A percentile compares a stretch with the other conserved stretches of the same genome.
Conservation (phyloP, 2,888 invertebrate genomes). For the Embidobia sp. region DNA sequence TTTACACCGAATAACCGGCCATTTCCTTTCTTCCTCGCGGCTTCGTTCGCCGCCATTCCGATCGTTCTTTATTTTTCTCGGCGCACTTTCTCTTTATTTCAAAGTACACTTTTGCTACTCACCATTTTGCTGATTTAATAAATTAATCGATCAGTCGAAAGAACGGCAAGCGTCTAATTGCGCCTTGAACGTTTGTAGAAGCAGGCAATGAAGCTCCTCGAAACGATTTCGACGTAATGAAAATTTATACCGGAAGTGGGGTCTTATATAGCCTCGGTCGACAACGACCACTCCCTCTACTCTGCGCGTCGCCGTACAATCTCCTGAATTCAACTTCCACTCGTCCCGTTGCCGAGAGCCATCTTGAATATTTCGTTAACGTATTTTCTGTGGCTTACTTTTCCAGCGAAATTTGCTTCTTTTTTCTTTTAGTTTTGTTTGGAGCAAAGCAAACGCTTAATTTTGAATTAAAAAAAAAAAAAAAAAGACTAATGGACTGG, state of each 20-base stretch:
- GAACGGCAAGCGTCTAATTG: not conserved
- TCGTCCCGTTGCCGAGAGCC: conserved; percentile 2
- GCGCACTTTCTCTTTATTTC: not conserved
- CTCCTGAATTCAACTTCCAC: conserved; percentile 7
- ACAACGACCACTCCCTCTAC: conserved; percentile 40
- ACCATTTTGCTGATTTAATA: conserved; percentile 45
- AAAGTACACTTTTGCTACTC: conserved; percentile 11
- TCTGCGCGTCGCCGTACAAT: conserved; percentile 38
- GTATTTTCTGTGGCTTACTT: not conserved
- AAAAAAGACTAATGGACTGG: too few relatives aligned
- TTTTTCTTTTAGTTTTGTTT: not conserved
- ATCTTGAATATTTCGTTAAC: conserved; percentile 34
- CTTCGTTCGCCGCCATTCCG: too few relatives aligned
- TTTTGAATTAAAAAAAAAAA: too few relatives aligned
- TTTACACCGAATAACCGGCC: too few relatives aligned
- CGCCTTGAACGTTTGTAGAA: conserved; percentile 50
- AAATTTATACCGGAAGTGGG: conserved; percentile 15
- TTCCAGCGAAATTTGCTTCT: not conserved
- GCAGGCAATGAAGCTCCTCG: conserved; percentile 60
- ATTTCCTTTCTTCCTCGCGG: too few relatives aligned
- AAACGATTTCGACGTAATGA: conserved; percentile 54
- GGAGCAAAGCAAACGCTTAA: too few relatives aligned
- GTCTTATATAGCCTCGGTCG: conserved; percentile 52
- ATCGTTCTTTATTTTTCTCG: too few relatives aligned
- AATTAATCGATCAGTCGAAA: conserved; percentile 20